These are phyloP conservation scores for Campylomormyrus tamandua DNA, from an alignment of 2,113 vertebrate genomes.

Conservation along the genomic window DNA sequence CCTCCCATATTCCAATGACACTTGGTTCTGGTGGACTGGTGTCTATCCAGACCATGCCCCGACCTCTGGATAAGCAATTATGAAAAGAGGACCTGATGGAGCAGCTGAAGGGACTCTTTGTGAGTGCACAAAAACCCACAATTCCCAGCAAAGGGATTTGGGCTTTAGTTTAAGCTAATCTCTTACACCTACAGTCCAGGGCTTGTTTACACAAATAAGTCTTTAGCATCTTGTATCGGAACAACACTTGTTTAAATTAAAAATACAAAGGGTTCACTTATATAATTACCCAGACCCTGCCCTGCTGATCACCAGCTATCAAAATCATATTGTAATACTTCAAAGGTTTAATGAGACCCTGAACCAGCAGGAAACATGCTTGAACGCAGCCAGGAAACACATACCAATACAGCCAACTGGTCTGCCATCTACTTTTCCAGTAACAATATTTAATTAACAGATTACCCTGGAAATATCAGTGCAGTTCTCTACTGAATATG, in stretches of 20 bases:
- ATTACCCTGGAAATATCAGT: background rate
- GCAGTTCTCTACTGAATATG: background rate
- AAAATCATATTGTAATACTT: background rate
- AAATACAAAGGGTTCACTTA: background rate
- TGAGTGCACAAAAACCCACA: background rate
- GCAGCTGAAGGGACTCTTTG: background rate
- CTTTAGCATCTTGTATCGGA: background rate
- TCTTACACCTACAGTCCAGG: background rate
- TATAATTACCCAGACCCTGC: background rate
- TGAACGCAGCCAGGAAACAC: background rate
- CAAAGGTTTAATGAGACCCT: background rate
- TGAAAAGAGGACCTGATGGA: too few species aligned
- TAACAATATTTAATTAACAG: background rate
- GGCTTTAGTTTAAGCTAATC: background rate
- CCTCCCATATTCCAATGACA: background rate
- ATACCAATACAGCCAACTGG: background rate
- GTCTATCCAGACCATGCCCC: background rate
- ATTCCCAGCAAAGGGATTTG: background rate
- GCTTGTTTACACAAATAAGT: background rate
- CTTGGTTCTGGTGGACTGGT: background rate
- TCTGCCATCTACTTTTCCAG: background rate
- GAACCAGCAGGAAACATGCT: background rate
- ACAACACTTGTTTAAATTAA: background rate
- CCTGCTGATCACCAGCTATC: background rate
- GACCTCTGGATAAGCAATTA: background rate